phyloP scores from a whole-genome alignment of 2,113 vertebrate genomes.

The Pelobates fuscus region DNA sequence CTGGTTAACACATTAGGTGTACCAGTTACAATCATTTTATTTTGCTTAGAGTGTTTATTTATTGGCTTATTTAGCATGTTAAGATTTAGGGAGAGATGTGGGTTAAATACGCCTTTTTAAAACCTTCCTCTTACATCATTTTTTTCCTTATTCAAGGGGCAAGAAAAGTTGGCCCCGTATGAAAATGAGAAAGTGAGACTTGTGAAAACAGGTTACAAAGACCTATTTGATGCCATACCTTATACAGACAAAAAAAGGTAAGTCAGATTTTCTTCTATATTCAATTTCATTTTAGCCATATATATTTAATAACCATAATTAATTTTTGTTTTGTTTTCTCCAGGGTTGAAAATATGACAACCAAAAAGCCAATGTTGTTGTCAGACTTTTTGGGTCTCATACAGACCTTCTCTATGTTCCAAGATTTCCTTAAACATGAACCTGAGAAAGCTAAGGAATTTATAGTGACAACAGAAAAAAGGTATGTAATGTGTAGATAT shows the following conservation, averaged over 20 bases:
- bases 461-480: conserved; percentile 67
- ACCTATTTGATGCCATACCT: conserved; percentile 27
- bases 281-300: background rate
- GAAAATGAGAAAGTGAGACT: conserved; percentile 6
- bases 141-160: background rate
- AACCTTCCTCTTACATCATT: no score
- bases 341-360: conserved; percentile 69
- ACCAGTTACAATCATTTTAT: no score
- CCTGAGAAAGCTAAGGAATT: conserved; percentile 66
- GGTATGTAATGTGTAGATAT: conserved; percentile 60
- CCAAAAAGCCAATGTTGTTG: conserved; percentile 61
- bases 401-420: conserved; percentile 74
- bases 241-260: conserved; percentile 29
- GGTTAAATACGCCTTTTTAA: no score
- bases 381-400: conserved; percentile 69
- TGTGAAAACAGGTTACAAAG: conserved; percentile 8
- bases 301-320: no score
- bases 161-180: background rate
- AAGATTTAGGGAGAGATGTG: no score
- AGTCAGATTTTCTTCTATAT: background rate
- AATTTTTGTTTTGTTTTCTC: background rate
- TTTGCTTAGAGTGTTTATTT: no score
- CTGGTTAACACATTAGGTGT: no score
- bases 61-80: no score
- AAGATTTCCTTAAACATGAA: conserved; percentile 63